A percentile compares a stretch with the other conserved stretches of the same genome.
Evolutionary conservation across 2,113 vertebrate genomes (phyloP).

Genomic region (Donacobius atricapilla): DNA sequence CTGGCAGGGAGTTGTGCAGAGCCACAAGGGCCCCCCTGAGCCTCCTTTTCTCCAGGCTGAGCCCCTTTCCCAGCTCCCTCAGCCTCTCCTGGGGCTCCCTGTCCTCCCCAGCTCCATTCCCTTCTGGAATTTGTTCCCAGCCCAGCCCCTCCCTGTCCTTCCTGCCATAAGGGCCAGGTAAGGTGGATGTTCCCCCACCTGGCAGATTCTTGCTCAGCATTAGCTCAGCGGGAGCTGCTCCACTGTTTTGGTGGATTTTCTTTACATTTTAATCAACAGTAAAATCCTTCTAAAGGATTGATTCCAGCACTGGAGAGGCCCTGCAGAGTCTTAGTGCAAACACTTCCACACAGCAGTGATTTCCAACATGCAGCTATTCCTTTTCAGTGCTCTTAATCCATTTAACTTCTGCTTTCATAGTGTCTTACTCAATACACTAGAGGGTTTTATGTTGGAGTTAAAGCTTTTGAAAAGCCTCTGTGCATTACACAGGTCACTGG

Average conservation of each 20-base stretch:
- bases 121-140: not conserved
- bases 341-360: not conserved
- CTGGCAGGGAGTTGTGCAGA: not conserved
- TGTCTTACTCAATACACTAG: not conserved
- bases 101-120: not conserved
- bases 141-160: not conserved
- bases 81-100: not conserved
- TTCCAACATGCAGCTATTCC: not conserved
- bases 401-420: conserved; percentile 2
- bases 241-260: not conserved
- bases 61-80: not conserved
- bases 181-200: not conserved
- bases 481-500: not conserved
- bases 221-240: not conserved
- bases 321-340: not conserved
- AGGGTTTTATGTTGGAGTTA: not conserved
- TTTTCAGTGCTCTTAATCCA: conserved; percentile 26
- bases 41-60: not conserved
- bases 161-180: not conserved
- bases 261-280: not conserved
- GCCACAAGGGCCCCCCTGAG: not conserved
- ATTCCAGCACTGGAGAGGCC: not conserved
- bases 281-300: not conserved
- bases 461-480: not conserved
- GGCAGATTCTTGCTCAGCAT: not conserved